Evolutionary conservation across 2,888 invertebrate species (phyloP).

Genomic region (Brachylomia viminalis): DNA sequence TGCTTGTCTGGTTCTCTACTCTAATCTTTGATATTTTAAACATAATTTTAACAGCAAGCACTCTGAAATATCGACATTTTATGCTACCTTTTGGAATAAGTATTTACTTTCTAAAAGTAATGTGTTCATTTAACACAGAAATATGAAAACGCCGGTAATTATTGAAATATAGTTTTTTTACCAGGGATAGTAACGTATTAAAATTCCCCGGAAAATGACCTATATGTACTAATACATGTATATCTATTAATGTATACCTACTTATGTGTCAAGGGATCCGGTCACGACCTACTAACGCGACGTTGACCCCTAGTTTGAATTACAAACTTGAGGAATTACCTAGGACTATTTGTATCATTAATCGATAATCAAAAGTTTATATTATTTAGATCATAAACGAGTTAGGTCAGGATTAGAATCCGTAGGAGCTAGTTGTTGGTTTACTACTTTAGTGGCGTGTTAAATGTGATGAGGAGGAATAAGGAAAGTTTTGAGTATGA

Average conservation of each 20-base stretch:
- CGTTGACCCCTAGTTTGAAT: constrained; percentile 50
- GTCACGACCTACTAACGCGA: constrained; percentile 52
- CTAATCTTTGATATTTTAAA: not conserved
- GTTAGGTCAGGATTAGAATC: constrained; percentile 11
- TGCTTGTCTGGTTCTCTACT: not conserved
- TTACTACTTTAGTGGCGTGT: not conserved
- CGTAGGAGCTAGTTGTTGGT: not conserved
- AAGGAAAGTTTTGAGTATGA: not conserved
- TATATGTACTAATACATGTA: constrained; percentile 23
- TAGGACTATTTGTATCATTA: constrained; percentile 30
- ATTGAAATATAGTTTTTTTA: constrained; percentile 13
- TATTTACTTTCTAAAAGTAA: constrained; percentile 3
- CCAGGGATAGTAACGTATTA: constrained; percentile 15
- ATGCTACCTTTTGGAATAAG: not conserved
- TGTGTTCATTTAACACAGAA: not conserved
- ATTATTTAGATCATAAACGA: constrained; percentile 17
- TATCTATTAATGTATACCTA: constrained; percentile 6
- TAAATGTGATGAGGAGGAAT: no score
- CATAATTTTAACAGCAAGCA: not conserved
- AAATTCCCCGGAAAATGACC: constrained; percentile 24
- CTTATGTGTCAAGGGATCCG: constrained; percentile 54
- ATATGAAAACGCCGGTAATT: not conserved
- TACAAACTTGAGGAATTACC: constrained; percentile 36
- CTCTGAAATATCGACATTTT: not conserved
- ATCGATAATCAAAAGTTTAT: constrained; percentile 40